Base-by-base conservation (phyloP, 2,888 invertebrate genomes). In the Taphrorychus bicolor region DNA sequence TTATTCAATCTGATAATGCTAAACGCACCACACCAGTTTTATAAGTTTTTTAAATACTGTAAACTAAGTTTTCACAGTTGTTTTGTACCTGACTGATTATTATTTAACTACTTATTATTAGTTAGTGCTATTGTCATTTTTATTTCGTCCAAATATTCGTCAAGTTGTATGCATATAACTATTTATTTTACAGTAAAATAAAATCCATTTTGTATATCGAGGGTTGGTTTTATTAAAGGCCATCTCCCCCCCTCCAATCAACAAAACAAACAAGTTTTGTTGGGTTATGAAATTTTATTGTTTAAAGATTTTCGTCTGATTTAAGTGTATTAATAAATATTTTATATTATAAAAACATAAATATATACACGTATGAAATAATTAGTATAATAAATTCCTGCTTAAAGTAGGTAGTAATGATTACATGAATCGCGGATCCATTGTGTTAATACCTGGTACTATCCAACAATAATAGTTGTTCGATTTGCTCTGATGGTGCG, bases 271-370 rank as follows among this genome's bases (percentile, higher is more conserved):
- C n/a, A n/a, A n/a, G n/a, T n/a, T n/a, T n/a, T n/a, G n/a, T 32
- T 51, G 51, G 51, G 51, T 51, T 51, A 51, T 21, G 51, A 51
- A 51, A 51, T 14, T 73, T 76, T 78, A 76, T 78, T 75, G 77
- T 78, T 76, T 76, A 69, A 73, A 74, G 74, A 73, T 75, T 74
- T 75, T 74, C 11, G 72, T 74, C 72, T 76, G 74, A 70, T 76
- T 76, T 74, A 77, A 75, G 78, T 79, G 78, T 77, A 78, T 81
- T 80, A 81, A 81, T 81, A 81, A 80, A 81, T 82, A 82, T 78
- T 79, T 76, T 79, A 79, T 81, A 69, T 79, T 81, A 80, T 81
- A 82, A 81, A 82, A 82, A 81, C 81, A 81, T 80, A 81, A 51
- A 81, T 82, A 82, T 82, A 75, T 82, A 82, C 82, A 81, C 76